Base-by-base conservation (phyloP, 2,888 invertebrate species). In the Emmelina monodactyla region DNA sequence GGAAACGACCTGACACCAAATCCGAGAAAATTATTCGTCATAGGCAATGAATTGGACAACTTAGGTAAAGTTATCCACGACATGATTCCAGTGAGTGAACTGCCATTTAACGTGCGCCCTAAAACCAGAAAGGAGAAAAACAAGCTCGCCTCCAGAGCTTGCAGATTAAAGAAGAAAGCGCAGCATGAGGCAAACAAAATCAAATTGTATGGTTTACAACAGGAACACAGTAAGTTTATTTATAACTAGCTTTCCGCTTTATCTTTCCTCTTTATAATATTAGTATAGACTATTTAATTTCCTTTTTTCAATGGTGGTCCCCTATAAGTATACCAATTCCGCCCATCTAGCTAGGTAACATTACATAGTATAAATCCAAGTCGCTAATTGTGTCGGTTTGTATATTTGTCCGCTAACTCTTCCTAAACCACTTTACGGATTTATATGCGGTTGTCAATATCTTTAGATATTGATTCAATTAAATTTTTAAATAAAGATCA, bases 101-200 rank as follows among this genome's bases (percentile, higher is more conserved):
- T 97, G 50, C 95, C 95, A 28, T 91, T 92, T 61, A 92, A 91
- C 56, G 88, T 91, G 16, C 81, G 94, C 46, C 92, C 94, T 9
- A 94, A 92, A 62, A 93, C 94, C n/a, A 85, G 97, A 36, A 97
- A 97, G 68, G 97, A 98, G 68, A 97, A 98, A 65, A 98, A 98
- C 66, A 97, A 97, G 73, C 81, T 97, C 36, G 97, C 98, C 7
- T 97, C 97, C 0, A 87, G 97, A 42, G 97, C 97, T 19, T 98
- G 97, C 64, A 86, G 97, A 22, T 82, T 98, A 55, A 98, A 98
- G 85, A 98, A 98, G 73, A 98, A 97, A 76, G 98, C 98, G 3
- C 97, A 97, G 62, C 97, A 98, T 65, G 98, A 98, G 72, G 97
- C 98, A 2, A 97, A 97, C 63, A 98, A 98, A 76, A 87, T 98